Conservation (phyloP, 2,113 vertebrate genomes). For the Micronycteris hirsuta region DNA sequence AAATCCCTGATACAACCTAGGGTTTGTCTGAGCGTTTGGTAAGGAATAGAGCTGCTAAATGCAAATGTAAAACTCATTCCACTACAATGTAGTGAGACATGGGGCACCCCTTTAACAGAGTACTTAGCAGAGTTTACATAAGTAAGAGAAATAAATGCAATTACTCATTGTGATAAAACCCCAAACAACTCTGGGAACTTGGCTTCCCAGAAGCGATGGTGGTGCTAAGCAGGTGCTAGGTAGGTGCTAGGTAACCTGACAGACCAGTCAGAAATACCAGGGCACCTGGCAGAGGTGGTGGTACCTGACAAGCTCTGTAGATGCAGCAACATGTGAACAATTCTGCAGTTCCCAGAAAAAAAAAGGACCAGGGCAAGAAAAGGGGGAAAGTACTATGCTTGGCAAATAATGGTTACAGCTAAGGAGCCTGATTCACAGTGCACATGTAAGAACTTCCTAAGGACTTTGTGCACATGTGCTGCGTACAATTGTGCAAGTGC, state of each 20-base stretch:
- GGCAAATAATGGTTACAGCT: background rate
- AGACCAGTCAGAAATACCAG: background rate
- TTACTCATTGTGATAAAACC: background rate
- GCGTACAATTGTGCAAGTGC: background rate
- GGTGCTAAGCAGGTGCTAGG: background rate
- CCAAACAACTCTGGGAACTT: background rate
- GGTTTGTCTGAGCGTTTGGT: background rate
- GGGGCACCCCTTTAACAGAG: background rate
- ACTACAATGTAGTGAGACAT: background rate
- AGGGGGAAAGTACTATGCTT: background rate
- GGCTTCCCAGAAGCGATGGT: background rate
- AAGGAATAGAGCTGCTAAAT: background rate
- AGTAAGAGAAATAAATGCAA: background rate
- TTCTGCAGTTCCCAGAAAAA: background rate
- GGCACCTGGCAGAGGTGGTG: background rate
- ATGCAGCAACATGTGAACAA: rapidly evolving
- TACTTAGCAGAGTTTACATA: background rate
- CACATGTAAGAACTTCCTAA: background rate
- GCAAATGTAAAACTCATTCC: background rate
- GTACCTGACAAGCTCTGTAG: background rate
- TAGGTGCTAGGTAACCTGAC: background rate
- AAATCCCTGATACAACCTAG: background rate
- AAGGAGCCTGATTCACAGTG: background rate
- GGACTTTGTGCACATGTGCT: background rate
- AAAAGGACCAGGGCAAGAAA: background rate